Base-by-base conservation (phyloP, 1,140 invertebrate species). In the Anastrepha ludens region DNA sequence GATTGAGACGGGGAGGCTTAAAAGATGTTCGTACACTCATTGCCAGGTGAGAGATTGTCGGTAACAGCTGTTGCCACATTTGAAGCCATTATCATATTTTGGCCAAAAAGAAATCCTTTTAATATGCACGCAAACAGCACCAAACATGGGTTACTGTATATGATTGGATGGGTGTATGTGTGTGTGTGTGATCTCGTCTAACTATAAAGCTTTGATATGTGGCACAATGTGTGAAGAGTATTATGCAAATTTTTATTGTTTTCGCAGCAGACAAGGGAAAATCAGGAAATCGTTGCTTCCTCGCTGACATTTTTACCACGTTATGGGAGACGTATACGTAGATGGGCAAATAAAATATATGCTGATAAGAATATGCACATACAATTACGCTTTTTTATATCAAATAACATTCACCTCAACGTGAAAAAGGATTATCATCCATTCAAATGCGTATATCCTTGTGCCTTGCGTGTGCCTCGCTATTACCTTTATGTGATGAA, bases 181-280 rank as follows among this genome's bases (percentile, higher is more conserved):
- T 81, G 2, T 81, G n/a, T 3, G 11, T 7, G 7, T 20, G n/a
- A 11, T 2, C n/a, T 15, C 15, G 15, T 62, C 60, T 62, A 62
- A 62, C 60, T 62, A 11, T 9, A 20, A 55, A 55, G 20, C 74
- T 9, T 55, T 55, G 44, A 55, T 81, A 55, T 81, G 44, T 55
- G 44, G 11, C 17, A 81, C 17, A 55, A 15, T 81, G 47, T 81
- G 47, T 6, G 13, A 17, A 39, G 65, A 13, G 39, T 13, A 74
- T 74, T 74, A 74, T 74, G 67, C 67, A 74, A 74, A 74, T 74
- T 74, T 74, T 74, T 74, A 74, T 20, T 81, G 74, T 81, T 81
- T 81, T 81, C 17, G 11, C 74, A 44, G 74, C n/a, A 9, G 3
- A 55, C 74, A 81, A 81, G 55, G 74, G 7, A 8, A 29, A 13